Evolutionary conservation across 2,797 vertebrate species (phyloP).

Genomic region (Glyptemys insculpta): DNA sequence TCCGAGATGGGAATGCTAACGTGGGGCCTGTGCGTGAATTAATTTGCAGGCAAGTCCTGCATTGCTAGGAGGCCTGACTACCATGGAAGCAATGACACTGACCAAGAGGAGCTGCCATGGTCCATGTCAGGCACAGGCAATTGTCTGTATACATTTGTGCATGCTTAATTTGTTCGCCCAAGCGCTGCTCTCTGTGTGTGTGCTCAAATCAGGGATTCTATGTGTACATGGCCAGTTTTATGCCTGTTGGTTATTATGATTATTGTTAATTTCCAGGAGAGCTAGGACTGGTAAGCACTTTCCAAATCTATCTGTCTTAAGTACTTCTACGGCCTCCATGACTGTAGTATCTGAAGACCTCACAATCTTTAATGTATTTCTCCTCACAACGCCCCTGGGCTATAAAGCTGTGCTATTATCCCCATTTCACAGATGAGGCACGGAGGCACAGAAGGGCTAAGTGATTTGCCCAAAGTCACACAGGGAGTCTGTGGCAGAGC

Average conservation of each 20-base stretch:
- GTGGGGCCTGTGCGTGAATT: background rate
- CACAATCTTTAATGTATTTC: background rate
- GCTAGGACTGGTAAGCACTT: background rate
- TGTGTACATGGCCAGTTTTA: background rate
- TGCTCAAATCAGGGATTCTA: background rate
- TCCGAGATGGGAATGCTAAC: background rate
- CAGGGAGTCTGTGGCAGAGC: background rate
- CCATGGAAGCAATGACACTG: background rate
- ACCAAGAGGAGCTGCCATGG: background rate
- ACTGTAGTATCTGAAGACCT: background rate
- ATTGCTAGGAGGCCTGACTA: background rate
- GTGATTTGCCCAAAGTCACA: background rate
- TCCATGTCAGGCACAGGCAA: background rate
- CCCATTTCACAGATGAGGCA: background rate
- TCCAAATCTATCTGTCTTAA: background rate
- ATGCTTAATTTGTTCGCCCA: background rate
- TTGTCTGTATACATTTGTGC: rapidly evolving
- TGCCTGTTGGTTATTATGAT: background rate
- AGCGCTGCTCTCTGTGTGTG: background rate
- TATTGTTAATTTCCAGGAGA: background rate
- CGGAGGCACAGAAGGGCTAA: background rate
- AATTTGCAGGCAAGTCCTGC: background rate
- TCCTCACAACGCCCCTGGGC: background rate
- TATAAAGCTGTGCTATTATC: background rate
- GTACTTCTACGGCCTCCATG: background rate